Conservation (phyloP, 2,888 invertebrate genomes). For the Apamea sordens region DNA sequence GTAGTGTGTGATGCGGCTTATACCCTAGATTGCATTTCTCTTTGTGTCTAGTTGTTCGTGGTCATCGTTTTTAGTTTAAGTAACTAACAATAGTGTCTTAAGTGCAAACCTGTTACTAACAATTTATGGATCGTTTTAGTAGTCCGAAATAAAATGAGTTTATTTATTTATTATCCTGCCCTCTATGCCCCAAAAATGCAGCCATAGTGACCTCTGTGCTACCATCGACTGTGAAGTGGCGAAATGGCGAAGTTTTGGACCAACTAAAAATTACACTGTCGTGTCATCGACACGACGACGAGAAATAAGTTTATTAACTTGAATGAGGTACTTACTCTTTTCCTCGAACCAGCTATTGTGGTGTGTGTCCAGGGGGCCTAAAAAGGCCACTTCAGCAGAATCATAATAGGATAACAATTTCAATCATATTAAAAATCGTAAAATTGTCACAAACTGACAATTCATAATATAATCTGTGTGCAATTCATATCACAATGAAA, state of each 20-base stretch:
- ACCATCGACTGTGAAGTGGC: too few species aligned
- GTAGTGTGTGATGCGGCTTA: too few species aligned
- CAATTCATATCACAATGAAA: too few species aligned
- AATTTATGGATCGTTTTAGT: not conserved
- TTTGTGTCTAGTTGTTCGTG: not conserved
- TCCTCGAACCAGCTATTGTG: not conserved
- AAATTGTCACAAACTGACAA: too few species aligned
- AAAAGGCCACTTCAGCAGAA: too few species aligned
- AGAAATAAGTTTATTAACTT: not conserved
- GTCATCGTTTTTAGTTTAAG: not conserved
- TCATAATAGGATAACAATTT: too few species aligned
- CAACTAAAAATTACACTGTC: not conserved
- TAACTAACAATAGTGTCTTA: not conserved
- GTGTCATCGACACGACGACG: too few species aligned
- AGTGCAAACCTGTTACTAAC: not conserved
- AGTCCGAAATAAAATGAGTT: not conserved
- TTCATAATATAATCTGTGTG: too few species aligned
- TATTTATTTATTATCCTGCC: not conserved
- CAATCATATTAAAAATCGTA: too few species aligned
- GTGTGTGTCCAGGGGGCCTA: not conserved
- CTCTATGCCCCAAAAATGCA: not conserved
- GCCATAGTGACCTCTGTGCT: not conserved
- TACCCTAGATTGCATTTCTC: not conserved
- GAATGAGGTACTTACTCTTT: not conserved
- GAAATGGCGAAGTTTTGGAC: too few species aligned